Conservation (phyloP, 2,888 invertebrate genomes). For the Hanleya hanleyi region DNA sequence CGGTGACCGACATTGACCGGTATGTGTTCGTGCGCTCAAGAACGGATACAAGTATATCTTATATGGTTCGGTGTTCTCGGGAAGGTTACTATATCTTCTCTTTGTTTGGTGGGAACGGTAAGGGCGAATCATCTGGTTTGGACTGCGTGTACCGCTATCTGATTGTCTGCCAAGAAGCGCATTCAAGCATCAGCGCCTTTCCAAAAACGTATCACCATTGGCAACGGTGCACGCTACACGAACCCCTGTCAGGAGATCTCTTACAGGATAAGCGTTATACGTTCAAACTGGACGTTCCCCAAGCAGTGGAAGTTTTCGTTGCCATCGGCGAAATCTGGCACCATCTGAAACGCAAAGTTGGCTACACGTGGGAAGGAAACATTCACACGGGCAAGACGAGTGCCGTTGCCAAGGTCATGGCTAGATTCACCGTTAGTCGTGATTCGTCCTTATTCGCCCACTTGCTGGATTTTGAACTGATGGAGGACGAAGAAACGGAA, state of each 20-base stretch:
- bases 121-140: conserved; percentile 39
- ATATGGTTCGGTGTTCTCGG: conserved; percentile 67
- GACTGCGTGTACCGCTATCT: conserved; percentile 68
- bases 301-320: conserved; percentile 66
- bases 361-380: conserved; percentile 65
- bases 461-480: conserved; percentile 64
- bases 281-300: conserved; percentile 65
- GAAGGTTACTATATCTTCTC: conserved; percentile 71
- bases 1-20: conserved; percentile 62
- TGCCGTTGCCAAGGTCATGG: conserved; percentile 57
- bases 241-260: conserved; percentile 67
- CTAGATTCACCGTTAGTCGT: conserved; percentile 55
- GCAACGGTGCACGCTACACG: conserved; percentile 66
- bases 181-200: conserved; percentile 54
- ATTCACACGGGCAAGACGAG: conserved; percentile 54
- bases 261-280: conserved; percentile 63
- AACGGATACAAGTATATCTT: conserved; percentile 63
- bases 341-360: conserved; percentile 60
- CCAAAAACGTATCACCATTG: conserved; percentile 67
- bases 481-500: conserved; percentile 64
- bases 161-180: conserved; percentile 66
- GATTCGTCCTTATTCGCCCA: conserved; percentile 65
- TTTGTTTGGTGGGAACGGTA: conserved; percentile 56
- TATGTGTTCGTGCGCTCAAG: conserved; percentile 66
- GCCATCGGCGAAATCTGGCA: conserved; percentile 65